phyloP scores from a whole-genome alignment of 2,888 invertebrate genomes.

The Euplexia lucipara region DNA sequence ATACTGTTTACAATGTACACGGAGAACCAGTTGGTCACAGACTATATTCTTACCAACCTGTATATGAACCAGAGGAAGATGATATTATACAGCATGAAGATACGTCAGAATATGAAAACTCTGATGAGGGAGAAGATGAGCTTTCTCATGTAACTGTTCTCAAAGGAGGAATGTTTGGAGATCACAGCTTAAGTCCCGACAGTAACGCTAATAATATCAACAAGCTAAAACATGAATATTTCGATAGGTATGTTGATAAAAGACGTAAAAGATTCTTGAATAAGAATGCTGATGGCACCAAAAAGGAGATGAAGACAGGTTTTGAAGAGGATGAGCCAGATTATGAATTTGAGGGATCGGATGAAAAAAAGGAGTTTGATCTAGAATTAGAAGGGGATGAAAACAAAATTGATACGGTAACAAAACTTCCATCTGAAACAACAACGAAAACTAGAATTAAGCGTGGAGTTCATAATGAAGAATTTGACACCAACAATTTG shows the following conservation, averaged over 20 bases:
- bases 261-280: constrained; percentile 83
- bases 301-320: constrained; percentile 73
- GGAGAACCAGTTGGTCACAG: constrained; percentile 88
- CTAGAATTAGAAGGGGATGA: constrained; percentile 77
- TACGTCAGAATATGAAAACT: constrained; percentile 79
- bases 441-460: constrained; percentile 75
- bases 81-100: constrained; percentile 80
- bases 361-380: constrained; percentile 67
- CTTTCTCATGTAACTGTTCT: constrained; percentile 82
- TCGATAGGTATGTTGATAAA: constrained; percentile 86
- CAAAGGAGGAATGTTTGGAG: constrained; percentile 85
- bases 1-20: constrained; percentile 87
- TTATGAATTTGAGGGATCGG: constrained; percentile 73
- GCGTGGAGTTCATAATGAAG: constrained; percentile 76
- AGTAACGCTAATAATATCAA: constrained; percentile 79
- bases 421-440: constrained; percentile 49
- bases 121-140: constrained; percentile 76
- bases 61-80: constrained; percentile 86
- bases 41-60: constrained; percentile 87
- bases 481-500: constrained; percentile 75
- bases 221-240: constrained; percentile 86
- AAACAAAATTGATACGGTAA: constrained; percentile 63
- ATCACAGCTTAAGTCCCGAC: constrained; percentile 66
- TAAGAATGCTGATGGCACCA: constrained; percentile 74
- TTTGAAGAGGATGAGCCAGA: constrained; percentile 69